phyloP scores from a whole-genome alignment of 2,888 invertebrate genomes.

The Ophioninae sp. region DNA sequence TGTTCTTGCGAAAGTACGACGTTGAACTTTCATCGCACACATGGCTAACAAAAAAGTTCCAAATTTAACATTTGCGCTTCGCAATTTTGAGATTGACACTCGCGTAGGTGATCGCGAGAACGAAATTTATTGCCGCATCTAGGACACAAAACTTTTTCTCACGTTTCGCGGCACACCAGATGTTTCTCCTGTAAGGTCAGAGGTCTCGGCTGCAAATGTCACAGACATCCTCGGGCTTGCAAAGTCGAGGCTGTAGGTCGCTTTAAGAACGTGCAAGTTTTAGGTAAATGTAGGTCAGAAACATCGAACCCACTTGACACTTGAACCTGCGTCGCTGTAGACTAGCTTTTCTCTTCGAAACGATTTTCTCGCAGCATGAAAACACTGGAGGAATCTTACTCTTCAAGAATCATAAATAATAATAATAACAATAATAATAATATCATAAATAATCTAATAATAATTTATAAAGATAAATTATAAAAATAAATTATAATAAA shows the following conservation, averaged over 20 bases:
- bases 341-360: constrained; percentile 64
- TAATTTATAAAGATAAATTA: too few relatives aligned
- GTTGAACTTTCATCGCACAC: constrained; percentile 67
- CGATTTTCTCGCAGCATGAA: constrained; percentile 68
- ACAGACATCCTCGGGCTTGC: constrained; percentile 70
- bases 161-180: constrained; percentile 71
- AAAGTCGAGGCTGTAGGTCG: constrained; percentile 71
- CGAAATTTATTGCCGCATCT: constrained; percentile 72
- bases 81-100: constrained; percentile 67
- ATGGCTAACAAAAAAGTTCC: constrained; percentile 73
- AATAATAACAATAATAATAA: too few relatives aligned
- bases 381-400: constrained; percentile 64
- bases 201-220: constrained; percentile 70
- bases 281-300: constrained; percentile 70
- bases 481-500: too few relatives aligned
- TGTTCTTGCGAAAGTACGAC: too few relatives aligned
- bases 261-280: constrained; percentile 71
- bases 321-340: constrained; percentile 60
- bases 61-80: constrained; percentile 58
- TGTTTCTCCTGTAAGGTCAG: constrained; percentile 72
- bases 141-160: constrained; percentile 71
- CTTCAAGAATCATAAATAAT: too few relatives aligned
- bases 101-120: constrained; percentile 72
- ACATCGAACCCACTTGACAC: constrained; percentile 69
- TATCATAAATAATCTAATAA: too few relatives aligned